These are phyloP conservation scores for Tiphia femorata DNA, from an alignment of 2,888 invertebrate genomes.

Conservation along the genomic window DNA sequence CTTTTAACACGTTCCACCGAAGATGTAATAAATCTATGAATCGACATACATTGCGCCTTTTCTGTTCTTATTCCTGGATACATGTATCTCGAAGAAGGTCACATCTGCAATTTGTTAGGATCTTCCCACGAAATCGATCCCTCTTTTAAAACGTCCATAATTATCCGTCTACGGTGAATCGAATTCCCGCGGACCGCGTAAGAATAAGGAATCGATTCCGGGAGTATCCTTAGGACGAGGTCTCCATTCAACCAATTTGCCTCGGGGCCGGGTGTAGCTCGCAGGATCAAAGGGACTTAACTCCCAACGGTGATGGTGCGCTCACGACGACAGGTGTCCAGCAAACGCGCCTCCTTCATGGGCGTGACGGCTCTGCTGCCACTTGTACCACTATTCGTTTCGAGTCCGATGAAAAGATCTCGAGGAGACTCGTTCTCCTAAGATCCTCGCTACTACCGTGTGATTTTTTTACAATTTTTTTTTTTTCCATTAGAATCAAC, in stretches of 20 bases:
- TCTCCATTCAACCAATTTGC: conserved; percentile 25
- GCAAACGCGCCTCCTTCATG: conserved; percentile 35
- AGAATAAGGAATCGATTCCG: conserved; percentile 10
- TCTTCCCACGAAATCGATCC: conserved; percentile 8
- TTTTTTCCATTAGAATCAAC: no score
- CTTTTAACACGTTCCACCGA: no score
- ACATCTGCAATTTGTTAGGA: no score
- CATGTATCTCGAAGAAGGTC: no score
- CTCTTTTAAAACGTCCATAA: conserved; percentile 3
- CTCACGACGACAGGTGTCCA: conserved; percentile 46
- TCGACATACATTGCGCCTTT: no score
- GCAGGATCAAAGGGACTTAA: conserved; percentile 16
- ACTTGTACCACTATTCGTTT: conserved; percentile 5
- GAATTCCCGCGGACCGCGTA: conserved; percentile 11
- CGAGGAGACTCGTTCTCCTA: background rate
- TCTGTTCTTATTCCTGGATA: no score
- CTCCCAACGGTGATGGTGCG: conserved; percentile 11
- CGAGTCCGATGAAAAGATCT: background rate
- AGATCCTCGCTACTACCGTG: background rate
- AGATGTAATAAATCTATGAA: no score
- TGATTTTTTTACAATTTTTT: background rate
- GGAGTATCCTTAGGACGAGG: background rate
- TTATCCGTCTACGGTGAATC: conserved; percentile 10
- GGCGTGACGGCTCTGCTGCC: conserved; percentile 27
- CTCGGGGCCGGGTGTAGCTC: conserved; percentile 24